A percentile compares a stretch with the other conserved stretches of the same genome.
Evolutionary conservation across 2,113 vertebrate species (phyloP).

Genomic region (Daboia siamensis): DNA sequence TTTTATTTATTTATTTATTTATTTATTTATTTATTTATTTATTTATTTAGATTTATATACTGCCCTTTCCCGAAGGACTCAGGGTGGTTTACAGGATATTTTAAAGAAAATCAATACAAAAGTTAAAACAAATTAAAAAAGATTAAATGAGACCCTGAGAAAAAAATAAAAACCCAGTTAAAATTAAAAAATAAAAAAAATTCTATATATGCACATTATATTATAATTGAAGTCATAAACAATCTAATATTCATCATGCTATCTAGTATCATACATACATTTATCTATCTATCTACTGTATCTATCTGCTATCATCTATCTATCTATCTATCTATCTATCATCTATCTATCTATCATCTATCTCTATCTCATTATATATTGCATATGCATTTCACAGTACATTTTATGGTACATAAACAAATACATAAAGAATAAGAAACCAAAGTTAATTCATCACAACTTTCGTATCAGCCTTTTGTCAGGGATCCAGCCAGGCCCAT

Average conservation of each 20-base stretch:
- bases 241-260: background rate
- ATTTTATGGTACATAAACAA: background rate
- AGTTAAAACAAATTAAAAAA: no score
- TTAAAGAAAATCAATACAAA: no score
- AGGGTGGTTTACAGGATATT: no score
- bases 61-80: no score
- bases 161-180: no score
- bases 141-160: no score
- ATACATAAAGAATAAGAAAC: slow-evolving; percentile 65
- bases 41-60: no score
- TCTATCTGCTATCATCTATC: no score
- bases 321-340: background rate
- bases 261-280: background rate
- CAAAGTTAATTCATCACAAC: slow-evolving; percentile 76
- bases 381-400: background rate
- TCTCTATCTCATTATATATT: background rate
- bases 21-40: no score
- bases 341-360: background rate
- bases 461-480: slow-evolving; percentile 73
- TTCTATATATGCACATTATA: background rate
- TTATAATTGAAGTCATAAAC: background rate
- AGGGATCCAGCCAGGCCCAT: slow-evolving; percentile 73
- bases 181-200: no score
- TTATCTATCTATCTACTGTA: no score
- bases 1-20: no score